Conservation (phyloP, 2,797 vertebrate species). For the Cygnus olor region DNA sequence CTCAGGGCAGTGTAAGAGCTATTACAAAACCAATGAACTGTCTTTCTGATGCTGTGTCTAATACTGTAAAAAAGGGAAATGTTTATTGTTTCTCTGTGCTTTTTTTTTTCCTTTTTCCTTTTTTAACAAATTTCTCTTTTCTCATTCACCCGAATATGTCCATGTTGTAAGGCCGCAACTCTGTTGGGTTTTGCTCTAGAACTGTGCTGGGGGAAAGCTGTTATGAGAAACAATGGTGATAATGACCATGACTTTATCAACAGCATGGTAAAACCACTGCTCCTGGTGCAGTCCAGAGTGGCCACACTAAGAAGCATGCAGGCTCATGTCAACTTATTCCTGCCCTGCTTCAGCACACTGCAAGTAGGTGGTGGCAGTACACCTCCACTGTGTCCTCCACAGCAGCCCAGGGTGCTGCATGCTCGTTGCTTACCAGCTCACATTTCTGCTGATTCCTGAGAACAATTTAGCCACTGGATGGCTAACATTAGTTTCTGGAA, state of each 20-base stretch:
- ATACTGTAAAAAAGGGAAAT: not conserved
- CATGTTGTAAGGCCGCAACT: not conserved
- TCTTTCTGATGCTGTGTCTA: not conserved
- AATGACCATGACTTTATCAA: not conserved
- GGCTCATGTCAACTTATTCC: not conserved
- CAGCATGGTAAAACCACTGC: not conserved
- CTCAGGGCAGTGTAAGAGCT: not conserved
- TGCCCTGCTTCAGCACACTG: not conserved
- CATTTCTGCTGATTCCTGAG: not conserved
- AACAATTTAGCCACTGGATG: not conserved
- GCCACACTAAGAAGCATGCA: not conserved
- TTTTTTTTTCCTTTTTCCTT: not conserved
- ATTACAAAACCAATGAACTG: not conserved
- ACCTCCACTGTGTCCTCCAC: not conserved
- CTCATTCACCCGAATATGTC: not conserved
- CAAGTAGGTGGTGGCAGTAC: not conserved
- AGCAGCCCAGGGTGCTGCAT: not conserved
- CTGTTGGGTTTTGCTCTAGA: not conserved
- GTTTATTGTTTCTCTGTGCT: not conserved
- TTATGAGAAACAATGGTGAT: accelerated
- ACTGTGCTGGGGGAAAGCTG: not conserved
- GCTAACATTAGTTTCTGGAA: not conserved
- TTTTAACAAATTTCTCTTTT: slow-evolving; percentile 31
- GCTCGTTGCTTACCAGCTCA: not conserved
- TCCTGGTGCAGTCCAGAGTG: not conserved